A percentile compares a stretch with the other conserved stretches of the same genome.
Evolutionary conservation across 2,888 invertebrate species (phyloP).

Genomic region (Corythucha ciliata): DNA sequence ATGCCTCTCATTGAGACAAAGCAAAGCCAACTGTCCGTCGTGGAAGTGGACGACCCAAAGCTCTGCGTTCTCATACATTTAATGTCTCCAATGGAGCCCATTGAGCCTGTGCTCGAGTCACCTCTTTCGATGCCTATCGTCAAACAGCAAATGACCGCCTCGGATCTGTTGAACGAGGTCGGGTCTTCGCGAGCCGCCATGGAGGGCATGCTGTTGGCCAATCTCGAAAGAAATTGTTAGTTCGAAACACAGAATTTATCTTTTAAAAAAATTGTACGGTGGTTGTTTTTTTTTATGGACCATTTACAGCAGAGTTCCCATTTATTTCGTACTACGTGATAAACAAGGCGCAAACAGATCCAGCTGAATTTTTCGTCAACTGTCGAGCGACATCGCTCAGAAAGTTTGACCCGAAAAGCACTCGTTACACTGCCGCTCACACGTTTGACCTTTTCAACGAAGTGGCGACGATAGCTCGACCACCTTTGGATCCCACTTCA

Average conservation of each 20-base stretch:
- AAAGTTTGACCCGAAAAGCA: constrained; percentile 73
- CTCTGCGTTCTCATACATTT: constrained; percentile 77
- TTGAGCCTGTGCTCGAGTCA: constrained; percentile 76
- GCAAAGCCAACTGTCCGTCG: constrained; percentile 56
- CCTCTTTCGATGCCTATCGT: constrained; percentile 69
- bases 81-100: constrained; percentile 78
- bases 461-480: constrained; percentile 82
- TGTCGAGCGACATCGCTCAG: constrained; percentile 72
- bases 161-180: constrained; percentile 65
- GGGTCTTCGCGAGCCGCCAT: constrained; percentile 63
- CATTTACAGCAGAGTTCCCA: constrained; percentile 68
- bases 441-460: constrained; percentile 80
- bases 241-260: not conserved
- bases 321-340: constrained; percentile 86
- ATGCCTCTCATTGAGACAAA: constrained; percentile 48
- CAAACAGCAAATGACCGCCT: constrained; percentile 67
- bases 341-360: constrained; percentile 78
- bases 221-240: constrained; percentile 74
- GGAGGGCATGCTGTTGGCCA: constrained; percentile 76
- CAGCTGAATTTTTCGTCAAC: constrained; percentile 73
- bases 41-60: constrained; percentile 82
- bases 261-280: not conserved
- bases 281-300: constrained; percentile 20
- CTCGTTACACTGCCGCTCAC: constrained; percentile 76
- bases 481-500: constrained; percentile 70